phyloP scores from a whole-genome alignment of 2,888 invertebrate species.

The Drosophila cracens region DNA sequence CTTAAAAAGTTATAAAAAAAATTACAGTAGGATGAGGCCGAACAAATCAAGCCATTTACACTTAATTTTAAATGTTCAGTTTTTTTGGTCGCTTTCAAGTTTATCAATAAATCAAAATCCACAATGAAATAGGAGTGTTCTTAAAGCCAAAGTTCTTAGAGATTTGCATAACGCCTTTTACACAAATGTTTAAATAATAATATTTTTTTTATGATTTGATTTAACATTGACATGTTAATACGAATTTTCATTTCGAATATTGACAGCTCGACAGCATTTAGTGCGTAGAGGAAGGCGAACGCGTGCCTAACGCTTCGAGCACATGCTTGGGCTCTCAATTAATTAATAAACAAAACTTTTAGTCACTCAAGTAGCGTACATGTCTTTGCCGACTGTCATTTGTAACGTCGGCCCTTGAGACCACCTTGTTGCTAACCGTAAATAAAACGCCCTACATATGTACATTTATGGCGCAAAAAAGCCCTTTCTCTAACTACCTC shows the following conservation, averaged over 20 bases:
- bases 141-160: neutral
- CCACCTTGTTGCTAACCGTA: slow-evolving; percentile 9
- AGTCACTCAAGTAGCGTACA: slow-evolving; percentile 42
- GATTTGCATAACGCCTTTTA: no score
- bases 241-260: neutral
- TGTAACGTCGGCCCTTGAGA: slow-evolving; percentile 45
- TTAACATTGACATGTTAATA: neutral
- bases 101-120: neutral
- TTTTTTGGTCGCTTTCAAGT: neutral
- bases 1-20: neutral
- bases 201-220: neutral
- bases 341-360: slow-evolving; percentile 79
- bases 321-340: slow-evolving; percentile 62
- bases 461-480: slow-evolving; percentile 24
- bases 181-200: neutral
- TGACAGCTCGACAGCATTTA: slow-evolving; percentile 14
- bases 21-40: neutral
- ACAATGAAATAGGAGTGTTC: neutral
- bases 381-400: slow-evolving; percentile 69
- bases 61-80: neutral
- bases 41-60: neutral
- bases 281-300: neutral
- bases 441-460: slow-evolving; percentile 19
- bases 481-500: slow-evolving; percentile 21
- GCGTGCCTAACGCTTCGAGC: neutral